Percentiles rank a stretch among this genome's conserved stretches.
Evolutionary conservation across 2,888 invertebrate genomes (phyloP).

Genomic region (Stenchaetothrips biformis): DNA sequence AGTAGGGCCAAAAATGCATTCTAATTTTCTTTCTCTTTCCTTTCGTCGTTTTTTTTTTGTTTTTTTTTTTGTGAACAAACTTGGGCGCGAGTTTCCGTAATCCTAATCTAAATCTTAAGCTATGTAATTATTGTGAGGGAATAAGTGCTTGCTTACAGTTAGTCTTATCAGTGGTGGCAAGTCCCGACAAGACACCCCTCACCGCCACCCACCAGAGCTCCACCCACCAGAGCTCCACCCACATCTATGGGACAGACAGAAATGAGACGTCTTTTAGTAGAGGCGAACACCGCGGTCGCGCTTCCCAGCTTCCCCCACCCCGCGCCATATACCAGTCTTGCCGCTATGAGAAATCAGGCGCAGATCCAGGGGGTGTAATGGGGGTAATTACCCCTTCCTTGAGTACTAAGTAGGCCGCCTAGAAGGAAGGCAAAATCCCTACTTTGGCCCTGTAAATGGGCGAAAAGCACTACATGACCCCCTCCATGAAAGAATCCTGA

Average conservation of each 20-base stretch:
- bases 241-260: constrained; percentile 23
- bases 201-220: constrained; percentile 15
- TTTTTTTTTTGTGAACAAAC: neutral
- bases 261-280: constrained; percentile 15
- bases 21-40: neutral
- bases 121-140: neutral
- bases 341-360: no score
- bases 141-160: constrained; percentile 23
- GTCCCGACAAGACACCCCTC: neutral
- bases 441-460: no score
- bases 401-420: no score
- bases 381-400: no score
- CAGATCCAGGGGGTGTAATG: no score
- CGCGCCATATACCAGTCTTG: neutral
- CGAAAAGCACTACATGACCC: no score
- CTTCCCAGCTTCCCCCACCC: neutral
- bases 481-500: no score
- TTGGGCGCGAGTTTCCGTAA: neutral
- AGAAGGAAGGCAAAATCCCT: no score
- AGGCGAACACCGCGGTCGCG: neutral
- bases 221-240: constrained; percentile 21
- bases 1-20: no score
- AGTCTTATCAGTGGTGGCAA: constrained; percentile 13
- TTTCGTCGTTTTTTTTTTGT: neutral
- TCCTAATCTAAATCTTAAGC: neutral